Percentiles rank a stretch among this genome's conserved stretches.
These are phyloP conservation scores for Ephestia elutella DNA, from an alignment of 1,140 invertebrate genomes.

Conservation along the genomic window DNA sequence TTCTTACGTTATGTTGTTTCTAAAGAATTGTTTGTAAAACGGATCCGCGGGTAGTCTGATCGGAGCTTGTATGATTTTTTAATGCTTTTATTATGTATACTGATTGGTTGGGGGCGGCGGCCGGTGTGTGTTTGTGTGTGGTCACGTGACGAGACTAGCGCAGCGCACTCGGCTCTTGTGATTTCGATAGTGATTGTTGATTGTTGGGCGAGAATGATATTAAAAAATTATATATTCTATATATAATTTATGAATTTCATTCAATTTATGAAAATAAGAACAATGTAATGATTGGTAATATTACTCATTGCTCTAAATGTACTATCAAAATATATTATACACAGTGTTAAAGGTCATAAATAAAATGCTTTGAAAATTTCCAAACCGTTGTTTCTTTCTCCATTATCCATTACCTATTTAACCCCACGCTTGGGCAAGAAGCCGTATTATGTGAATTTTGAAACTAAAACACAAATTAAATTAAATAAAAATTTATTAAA, in stretches of 20 bases:
- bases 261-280: conserved; percentile 71
- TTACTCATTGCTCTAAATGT: conserved; percentile 75
- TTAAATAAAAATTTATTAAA: neutral
- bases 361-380: conserved; percentile 75
- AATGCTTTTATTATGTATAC: conserved; percentile 23
- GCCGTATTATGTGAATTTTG: no score
- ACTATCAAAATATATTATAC: conserved; percentile 75
- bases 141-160: neutral
- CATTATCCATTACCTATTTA: neutral
- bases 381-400: conserved; percentile 51
- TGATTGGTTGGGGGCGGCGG: conserved; percentile 1
- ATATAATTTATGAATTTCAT: conserved; percentile 72
- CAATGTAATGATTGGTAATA: conserved; percentile 74
- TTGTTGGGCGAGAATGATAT: conserved; percentile 68
- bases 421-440: no score
- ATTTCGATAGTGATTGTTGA: conserved; percentile 68
- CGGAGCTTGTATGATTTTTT: conserved; percentile 24
- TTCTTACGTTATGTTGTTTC: conserved; percentile 48
- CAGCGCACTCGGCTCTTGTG: conserved; percentile 33
- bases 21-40: conserved; percentile 41
- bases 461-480: neutral
- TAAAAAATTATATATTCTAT: conserved; percentile 67
- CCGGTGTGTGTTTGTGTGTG: conserved; percentile 15
- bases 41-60: conserved; percentile 11
- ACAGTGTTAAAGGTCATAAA: conserved; percentile 75